Evolutionary conservation across 1,140 invertebrate species (phyloP), one percentile per base, ranked within the genome.

Genomic region (Leucophenga varia): DNA sequence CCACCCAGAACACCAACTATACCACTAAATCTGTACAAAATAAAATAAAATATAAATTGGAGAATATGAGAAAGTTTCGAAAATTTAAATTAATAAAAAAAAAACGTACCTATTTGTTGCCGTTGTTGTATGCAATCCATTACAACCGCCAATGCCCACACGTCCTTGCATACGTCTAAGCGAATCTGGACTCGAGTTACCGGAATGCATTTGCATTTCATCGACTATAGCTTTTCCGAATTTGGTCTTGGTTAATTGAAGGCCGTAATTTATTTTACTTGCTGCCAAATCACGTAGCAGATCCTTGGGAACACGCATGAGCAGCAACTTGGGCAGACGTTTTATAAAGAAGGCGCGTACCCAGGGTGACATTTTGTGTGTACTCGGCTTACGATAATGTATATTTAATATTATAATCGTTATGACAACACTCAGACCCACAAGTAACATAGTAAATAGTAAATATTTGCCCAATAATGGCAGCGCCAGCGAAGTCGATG

Each of bases 371-470:
- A 98, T 97, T 76, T 91, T 90, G 76, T 99, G 96, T 0, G 97
- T 99, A 55, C 93, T 94, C 2, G 97, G 96, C 67, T 97, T 97
- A 2, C 97, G 89, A 73, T 98, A 99, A 74, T 99, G 97, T n/a
- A 99, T 90, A 75, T 99, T 99, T 18, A 99, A 79, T 60, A 99
- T 95, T 46, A 97, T 86, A 55, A 99, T 98, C 16, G 97, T 98
- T 53, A 98, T 90, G 13, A 97, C 86, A 31, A 99, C 96, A 16
- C 95, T 98, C 7, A 98, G 76, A 1, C 90, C 95, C 1, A 99
- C 96, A 17, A 99, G 80, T 31, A 98, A 83, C 95, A 99, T 98
- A 2, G 97, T 99, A 73, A 99, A 99, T 1, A 99, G 82, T 1
- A 99, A 83, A 77, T 99, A 99, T 78, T 98, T 98, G 20, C 97